A percentile compares a stretch with the other conserved stretches of the same genome.
These are phyloP conservation scores for Drosophila nigricruria DNA, from an alignment of 2,888 invertebrate genomes.

Conservation along the genomic window DNA sequence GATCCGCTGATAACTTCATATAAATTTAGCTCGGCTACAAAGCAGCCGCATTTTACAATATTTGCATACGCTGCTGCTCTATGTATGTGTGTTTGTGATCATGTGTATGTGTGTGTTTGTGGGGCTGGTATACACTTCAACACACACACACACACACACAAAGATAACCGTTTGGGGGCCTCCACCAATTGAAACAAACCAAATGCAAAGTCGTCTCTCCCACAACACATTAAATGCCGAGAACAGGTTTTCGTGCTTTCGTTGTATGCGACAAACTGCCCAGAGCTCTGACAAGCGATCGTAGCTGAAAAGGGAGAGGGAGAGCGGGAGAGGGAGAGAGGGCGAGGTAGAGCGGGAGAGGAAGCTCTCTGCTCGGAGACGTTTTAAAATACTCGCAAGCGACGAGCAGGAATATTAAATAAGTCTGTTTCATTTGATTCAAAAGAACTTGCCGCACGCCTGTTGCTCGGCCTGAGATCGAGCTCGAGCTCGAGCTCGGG, in stretches of 20 bases:
- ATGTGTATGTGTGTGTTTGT: constrained; percentile 16
- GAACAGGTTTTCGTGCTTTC: constrained; percentile 68
- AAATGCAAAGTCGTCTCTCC: constrained; percentile 79
- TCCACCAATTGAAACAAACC: constrained; percentile 79
- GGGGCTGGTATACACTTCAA: constrained; percentile 56
- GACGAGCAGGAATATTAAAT: constrained; percentile 72
- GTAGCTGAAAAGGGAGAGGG: constrained; percentile 10
- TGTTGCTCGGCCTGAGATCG: constrained; percentile 28
- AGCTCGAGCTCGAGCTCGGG: constrained; percentile 2
- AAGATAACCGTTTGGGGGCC: constrained; percentile 46
- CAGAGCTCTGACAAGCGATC: constrained; percentile 18
- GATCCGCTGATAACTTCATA: constrained; percentile 41
- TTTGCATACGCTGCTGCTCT: constrained; percentile 64
- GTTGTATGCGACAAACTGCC: constrained; percentile 46
- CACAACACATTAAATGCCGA: constrained; percentile 73
- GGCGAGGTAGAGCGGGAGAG: not conserved
- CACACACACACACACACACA: constrained; percentile 49
- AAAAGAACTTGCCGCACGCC: constrained; percentile 75
- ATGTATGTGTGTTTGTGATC: not conserved
- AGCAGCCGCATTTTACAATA: constrained; percentile 64
- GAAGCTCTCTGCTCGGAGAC: constrained; percentile 16
- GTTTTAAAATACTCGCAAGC: constrained; percentile 31
- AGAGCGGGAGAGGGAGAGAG: not conserved
- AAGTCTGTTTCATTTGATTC: constrained; percentile 76
- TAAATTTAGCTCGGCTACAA: constrained; percentile 35